Percentiles rank a stretch among this genome's conserved stretches.
phyloP scores from a whole-genome alignment of 2,888 invertebrate species.

The Hydrotaea diabolus region DNA sequence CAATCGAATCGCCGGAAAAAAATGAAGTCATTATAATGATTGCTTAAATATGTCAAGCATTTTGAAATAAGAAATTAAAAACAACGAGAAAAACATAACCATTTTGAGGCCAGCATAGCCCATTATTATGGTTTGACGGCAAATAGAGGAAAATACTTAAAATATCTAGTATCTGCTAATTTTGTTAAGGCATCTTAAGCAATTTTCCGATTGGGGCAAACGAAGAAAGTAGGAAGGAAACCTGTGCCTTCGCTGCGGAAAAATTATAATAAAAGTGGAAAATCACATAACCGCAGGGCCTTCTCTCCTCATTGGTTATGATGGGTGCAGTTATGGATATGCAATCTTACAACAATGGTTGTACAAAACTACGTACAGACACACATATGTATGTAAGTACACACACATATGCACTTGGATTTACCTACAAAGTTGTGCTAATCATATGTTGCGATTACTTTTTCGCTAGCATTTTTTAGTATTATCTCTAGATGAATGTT shows the following conservation, averaged over 20 bases:
- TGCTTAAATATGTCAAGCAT: background rate
- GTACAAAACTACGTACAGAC: too few species aligned
- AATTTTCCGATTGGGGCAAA: background rate
- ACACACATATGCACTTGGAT: too few species aligned
- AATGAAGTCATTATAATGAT: constrained; percentile 26
- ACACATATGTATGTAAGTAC: too few species aligned
- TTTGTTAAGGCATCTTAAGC: too few species aligned
- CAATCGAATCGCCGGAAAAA: background rate
- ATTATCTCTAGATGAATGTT: too few species aligned
- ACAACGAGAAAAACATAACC: background rate
- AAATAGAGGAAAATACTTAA: background rate
- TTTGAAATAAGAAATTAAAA: background rate
- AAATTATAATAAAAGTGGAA: background rate
- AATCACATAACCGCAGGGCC: constrained; percentile 1
- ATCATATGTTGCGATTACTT: too few species aligned
- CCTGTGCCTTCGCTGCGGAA: background rate
- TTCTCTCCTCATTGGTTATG: background rate
- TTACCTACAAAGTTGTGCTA: too few species aligned
- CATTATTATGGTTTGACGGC: background rate
- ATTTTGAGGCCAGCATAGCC: background rate
- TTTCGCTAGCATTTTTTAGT: too few species aligned
- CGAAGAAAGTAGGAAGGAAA: background rate
- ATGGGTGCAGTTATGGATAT: background rate
- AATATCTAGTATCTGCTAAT: too few species aligned
- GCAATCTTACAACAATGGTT: too few species aligned